Evolutionary conservation across 1,140 invertebrate genomes (phyloP).

Genomic region (Platorchestia sp.): DNA sequence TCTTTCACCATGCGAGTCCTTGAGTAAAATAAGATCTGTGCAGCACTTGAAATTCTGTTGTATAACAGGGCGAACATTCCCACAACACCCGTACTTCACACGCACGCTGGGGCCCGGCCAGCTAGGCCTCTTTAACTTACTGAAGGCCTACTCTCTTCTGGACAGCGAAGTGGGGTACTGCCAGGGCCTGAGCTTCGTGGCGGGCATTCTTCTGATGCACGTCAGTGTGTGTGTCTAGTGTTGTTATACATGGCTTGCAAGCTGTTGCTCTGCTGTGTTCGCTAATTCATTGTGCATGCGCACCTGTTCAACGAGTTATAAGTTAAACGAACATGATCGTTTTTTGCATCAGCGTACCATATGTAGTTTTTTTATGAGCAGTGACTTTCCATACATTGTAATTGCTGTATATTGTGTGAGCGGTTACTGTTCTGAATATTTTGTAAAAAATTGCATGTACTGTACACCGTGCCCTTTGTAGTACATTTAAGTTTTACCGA

Average conservation of each 20-base stretch:
- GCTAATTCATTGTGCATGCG: too few relatives aligned
- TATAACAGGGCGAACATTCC: conserved; percentile 88
- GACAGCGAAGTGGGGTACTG: conserved; percentile 96
- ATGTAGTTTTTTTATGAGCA: too few relatives aligned
- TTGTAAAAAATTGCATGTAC: too few relatives aligned
- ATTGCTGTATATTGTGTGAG: neutral
- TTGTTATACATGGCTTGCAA: conserved; percentile 56
- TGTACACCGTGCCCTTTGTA: too few relatives aligned
- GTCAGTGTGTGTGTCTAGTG: conserved; percentile 75
- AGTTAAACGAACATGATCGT: too few relatives aligned
- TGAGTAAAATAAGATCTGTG: neutral
- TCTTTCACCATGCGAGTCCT: neutral
- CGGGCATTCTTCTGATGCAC: conserved; percentile 91
- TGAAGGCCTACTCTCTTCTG: conserved; percentile 95
- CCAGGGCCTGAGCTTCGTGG: conserved; percentile 95
- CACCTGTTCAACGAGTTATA: too few relatives aligned
- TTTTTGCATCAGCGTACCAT: too few relatives aligned
- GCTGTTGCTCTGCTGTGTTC: neutral
- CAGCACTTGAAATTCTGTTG: neutral
- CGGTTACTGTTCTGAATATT: neutral
- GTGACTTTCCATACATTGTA: neutral
- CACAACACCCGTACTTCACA: conserved; percentile 92
- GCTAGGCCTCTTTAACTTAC: conserved; percentile 91
- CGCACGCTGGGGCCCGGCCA: conserved; percentile 90
- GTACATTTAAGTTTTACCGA: too few relatives aligned